phyloP scores from a whole-genome alignment of 2,888 invertebrate genomes.

The Panorpa germanica region DNA sequence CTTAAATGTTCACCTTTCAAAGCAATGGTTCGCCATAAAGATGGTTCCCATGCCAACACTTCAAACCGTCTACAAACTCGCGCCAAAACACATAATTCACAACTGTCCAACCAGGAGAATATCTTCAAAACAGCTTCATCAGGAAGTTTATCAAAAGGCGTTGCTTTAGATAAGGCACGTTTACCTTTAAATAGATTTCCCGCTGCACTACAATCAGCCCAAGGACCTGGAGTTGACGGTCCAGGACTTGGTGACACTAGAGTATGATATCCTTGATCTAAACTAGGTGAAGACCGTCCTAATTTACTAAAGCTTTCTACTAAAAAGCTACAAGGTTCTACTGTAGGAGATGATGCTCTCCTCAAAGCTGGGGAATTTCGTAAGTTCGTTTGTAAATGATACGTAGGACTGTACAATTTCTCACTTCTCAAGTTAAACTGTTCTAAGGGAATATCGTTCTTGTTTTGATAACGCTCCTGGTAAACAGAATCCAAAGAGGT shows the following conservation, averaged over 20 bases:
- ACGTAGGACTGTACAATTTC: conserved; percentile 11
- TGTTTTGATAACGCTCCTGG: conserved; percentile 19
- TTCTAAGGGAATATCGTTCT: conserved; percentile 12
- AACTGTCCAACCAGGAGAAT: conserved; percentile 48
- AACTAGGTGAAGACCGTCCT: conserved; percentile 39
- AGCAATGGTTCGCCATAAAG: conserved; percentile 49
- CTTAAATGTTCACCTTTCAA: conserved; percentile 37
- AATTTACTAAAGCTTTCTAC: conserved; percentile 24
- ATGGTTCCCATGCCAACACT: conserved; percentile 57
- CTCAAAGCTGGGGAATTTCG: conserved; percentile 12
- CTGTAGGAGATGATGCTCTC: conserved; percentile 14
- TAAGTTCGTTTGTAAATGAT: conserved; percentile 10
- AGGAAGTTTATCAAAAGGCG: conserved; percentile 37
- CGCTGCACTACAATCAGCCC: conserved; percentile 20
- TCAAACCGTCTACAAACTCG: conserved; percentile 61
- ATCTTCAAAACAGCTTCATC: conserved; percentile 51
- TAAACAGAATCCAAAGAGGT: conserved; percentile 22
- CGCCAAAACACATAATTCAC: conserved; percentile 53
- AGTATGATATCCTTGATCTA: conserved; percentile 70
- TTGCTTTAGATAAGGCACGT: conserved; percentile 20
- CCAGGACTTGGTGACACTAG: conserved; percentile 39
- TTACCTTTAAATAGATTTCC: conserved; percentile 17
- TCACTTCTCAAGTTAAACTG: conserved; percentile 13
- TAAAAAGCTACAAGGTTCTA: conserved; percentile 18
- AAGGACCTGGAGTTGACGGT: conserved; percentile 22